A percentile compares a stretch with the other conserved stretches of the same genome.
Evolutionary conservation across 2,797 vertebrate species (phyloP).

Genomic region (Toxotes lorentzi): DNA sequence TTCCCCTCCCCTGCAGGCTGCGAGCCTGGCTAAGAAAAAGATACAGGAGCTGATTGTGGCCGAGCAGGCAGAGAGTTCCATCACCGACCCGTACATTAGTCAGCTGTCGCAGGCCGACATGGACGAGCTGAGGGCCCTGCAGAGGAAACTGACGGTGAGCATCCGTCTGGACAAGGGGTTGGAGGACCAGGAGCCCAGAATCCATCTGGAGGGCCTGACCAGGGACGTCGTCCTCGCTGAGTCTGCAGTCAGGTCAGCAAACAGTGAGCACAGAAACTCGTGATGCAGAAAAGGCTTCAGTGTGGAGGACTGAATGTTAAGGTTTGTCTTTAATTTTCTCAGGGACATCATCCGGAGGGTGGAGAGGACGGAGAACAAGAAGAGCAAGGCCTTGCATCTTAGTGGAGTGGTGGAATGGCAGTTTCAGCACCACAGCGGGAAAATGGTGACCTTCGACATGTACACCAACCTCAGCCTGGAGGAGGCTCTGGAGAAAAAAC

Average conservation of each 20-base stretch:
- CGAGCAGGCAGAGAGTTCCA: constrained; percentile 78
- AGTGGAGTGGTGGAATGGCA: constrained; percentile 85
- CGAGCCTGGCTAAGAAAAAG: constrained; percentile 72
- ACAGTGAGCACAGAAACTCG: accelerated
- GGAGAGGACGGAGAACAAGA: constrained; percentile 72
- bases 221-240: constrained; percentile 83
- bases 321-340: constrained; percentile 17
- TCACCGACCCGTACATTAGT: constrained; percentile 80
- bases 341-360: constrained; percentile 83
- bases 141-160: constrained; percentile 80
- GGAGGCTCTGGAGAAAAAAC: constrained; percentile 67
- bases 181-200: constrained; percentile 61
- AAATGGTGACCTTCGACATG: constrained; percentile 76
- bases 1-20: constrained; percentile 23
- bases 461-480: constrained; percentile 87
- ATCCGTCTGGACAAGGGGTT: constrained; percentile 73
- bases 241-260: constrained; percentile 54
- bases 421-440: constrained; percentile 10
- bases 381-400: constrained; percentile 76
- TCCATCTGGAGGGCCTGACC: constrained; percentile 86
- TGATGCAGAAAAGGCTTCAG: background rate
- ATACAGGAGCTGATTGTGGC: constrained; percentile 78
- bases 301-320: accelerated
- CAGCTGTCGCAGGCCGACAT: constrained; percentile 79
- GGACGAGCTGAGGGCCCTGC: constrained; percentile 78